Evolutionary conservation across 1,140 invertebrate genomes (phyloP), one percentile per base, ranked within the genome.

Genomic region (Drosophila navojoa): DNA sequence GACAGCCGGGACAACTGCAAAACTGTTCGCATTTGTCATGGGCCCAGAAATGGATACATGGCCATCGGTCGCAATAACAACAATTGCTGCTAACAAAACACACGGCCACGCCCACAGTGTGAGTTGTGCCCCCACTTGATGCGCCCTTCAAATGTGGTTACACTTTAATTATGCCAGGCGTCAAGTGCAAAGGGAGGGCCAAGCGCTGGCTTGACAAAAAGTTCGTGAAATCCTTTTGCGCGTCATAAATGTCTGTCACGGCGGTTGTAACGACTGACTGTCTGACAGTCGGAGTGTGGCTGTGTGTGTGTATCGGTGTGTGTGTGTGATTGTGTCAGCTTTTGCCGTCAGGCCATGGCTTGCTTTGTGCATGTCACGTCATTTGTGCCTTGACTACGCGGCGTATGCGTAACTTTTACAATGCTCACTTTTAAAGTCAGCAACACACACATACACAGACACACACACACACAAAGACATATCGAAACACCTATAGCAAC

Each of bases 81-180:
- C 64, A 61, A 72, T 32, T 68, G 55, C 13, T 19, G 19, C 19
- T 19, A 19, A 19, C 19, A 19, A 19, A 19, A 19, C 19, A 19
- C 27, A 27, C 50, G 58, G 58, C 44, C 49, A 67, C 45, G 66
- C 62, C 60, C 49, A 63, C 52, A 54, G 11, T n/a, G 25, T n/a
- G 25, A 42, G 29, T 32, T 29, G 11, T 27, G 38, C 38, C 13
- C 1, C 11, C n/a, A 10, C 64, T 60, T 44, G 42, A 25, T 50
- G 15, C 57, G 77, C 50, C 50, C 52, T 29, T 54, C 49, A 15
- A 81, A 81, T 81, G 78, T 76, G 78, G 76, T 79, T 76, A 81
- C 82, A 81, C 73, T 78, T 78, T 71, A 85, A 85, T 85, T 85
- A 85, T 79, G 81, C 71, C 86, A 81, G 78, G 85, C 77, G 82